A percentile compares a stretch with the other conserved stretches of the same genome.
Conservation (phyloP, 2,888 invertebrate genomes). For the Scrobipalpa costella region DNA sequence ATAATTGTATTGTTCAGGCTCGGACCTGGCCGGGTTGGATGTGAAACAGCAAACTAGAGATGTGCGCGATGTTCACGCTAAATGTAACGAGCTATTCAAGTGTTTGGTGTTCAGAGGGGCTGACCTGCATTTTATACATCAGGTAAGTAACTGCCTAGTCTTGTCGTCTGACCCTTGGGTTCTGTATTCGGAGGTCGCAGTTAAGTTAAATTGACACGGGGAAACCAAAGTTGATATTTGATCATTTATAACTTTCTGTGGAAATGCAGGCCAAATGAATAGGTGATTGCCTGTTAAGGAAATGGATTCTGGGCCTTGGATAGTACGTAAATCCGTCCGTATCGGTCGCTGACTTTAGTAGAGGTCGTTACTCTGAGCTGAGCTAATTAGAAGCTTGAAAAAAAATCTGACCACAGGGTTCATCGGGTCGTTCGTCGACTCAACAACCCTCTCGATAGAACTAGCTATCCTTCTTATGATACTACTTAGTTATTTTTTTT, state of each 20-base stretch:
- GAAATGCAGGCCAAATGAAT: too few relatives aligned
- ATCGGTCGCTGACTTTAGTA: background rate
- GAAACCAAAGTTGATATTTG: too few relatives aligned
- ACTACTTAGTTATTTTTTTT: background rate
- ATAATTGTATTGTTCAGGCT: conserved; percentile 53
- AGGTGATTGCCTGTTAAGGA: too few relatives aligned
- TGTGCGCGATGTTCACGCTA: conserved; percentile 90
- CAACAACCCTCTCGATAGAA: too few relatives aligned
- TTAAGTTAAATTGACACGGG: too few relatives aligned
- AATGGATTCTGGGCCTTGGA: background rate
- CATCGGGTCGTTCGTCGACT: too few relatives aligned
- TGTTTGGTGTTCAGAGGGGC: conserved; percentile 88
- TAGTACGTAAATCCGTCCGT: background rate
- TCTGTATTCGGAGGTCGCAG: too few relatives aligned
- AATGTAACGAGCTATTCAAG: conserved; percentile 89
- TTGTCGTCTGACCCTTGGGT: too few relatives aligned
- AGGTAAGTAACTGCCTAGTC: conserved; percentile 63
- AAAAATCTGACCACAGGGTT: too few relatives aligned
- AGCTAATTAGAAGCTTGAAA: too few relatives aligned
- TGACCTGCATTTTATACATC: conserved; percentile 87
- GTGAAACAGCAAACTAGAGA: conserved; percentile 83
- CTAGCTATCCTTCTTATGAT: background rate
- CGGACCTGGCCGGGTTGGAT: conserved; percentile 82
- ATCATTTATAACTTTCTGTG: too few relatives aligned
- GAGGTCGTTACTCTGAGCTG: too few relatives aligned